Base-by-base conservation (phyloP, 2,888 invertebrate genomes). In the Thymelicus lineola region DNA sequence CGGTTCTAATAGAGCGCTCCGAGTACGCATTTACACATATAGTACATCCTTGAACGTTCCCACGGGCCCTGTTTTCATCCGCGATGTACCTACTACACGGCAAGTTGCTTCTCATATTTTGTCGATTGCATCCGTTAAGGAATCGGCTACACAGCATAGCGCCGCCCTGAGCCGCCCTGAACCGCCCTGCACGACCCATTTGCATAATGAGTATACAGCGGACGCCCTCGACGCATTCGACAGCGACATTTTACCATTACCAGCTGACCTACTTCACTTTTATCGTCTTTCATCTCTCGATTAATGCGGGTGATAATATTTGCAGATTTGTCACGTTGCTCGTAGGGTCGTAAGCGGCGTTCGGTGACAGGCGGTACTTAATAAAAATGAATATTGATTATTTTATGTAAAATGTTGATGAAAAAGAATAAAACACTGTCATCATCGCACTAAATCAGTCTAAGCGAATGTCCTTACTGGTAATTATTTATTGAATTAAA, bases 141-240 rank as follows among this genome's bases (percentile, higher is more conserved):
- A n/a, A 50, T 15, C 65, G 66, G 45, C 55, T 28, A 72, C 20
- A 57, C 57, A 60, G 68, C 57, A 66, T 50, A 55, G 42, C 38
- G 62, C 62, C 45, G 69, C 50, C 62, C 66, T 53, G 71, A 71
- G 72, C 72, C 72, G 76, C 73, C 73, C 74, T 70, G 79, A 50
- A 17, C 48, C 48, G 48, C 48, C 48, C 76, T 75, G 75, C 77
- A 78, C 86, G 85, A 82, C 86, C 86, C 82, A 87, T 86, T 90
- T 90, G 85, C 89, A 89, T 90, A 87, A 86, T 87, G 84, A 87
- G 85, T 75, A n/a, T n/a, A 77, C 74, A 75, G 75, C 77, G 75
- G 75, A 75, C 68, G 77, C 74, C 75, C 74, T 75, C 75, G 75
- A 73, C 76, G 77, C 73, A 75, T 74, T 75, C 75, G 76, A 58